These are phyloP conservation scores for Theretra japonica DNA, from an alignment of 2,888 invertebrate species.

Conservation along the genomic window DNA sequence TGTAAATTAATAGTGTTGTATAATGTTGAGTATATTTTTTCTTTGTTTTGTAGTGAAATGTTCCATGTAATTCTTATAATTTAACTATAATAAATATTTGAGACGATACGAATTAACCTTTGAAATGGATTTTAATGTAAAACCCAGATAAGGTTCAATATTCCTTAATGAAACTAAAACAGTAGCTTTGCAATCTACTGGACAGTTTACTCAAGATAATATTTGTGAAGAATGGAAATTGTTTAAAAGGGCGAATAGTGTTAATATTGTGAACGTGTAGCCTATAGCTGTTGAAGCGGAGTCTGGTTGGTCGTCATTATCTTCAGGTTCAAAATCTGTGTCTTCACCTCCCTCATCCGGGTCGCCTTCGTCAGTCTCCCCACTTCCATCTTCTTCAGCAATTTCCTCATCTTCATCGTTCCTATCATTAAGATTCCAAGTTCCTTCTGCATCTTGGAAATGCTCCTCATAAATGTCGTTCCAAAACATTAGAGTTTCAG, in stretches of 20 bases:
- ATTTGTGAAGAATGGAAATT: constrained; percentile 58
- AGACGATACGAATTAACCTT: constrained; percentile 31
- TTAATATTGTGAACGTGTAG: constrained; percentile 65
- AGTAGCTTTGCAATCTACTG: constrained; percentile 47
- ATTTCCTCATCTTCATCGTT: constrained; percentile 49
- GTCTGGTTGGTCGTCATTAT: constrained; percentile 40
- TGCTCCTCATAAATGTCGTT: constrained; percentile 60
- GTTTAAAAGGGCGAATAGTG: constrained; percentile 58
- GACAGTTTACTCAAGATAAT: constrained; percentile 51
- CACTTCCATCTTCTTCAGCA: constrained; percentile 36
- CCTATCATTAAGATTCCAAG: constrained; percentile 55
- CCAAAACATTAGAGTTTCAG: constrained; percentile 62
- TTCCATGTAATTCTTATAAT: not conserved
- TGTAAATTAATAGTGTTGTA: not conserved
- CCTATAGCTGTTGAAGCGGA: constrained; percentile 65
- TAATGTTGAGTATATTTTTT: not conserved
- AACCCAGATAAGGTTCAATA: constrained; percentile 42
- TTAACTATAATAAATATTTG: constrained; percentile 7
- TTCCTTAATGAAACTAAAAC: constrained; percentile 37
- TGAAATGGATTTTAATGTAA: constrained; percentile 45
- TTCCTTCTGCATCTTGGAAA: constrained; percentile 67
- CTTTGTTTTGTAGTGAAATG: not conserved
- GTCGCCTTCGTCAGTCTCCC: constrained; percentile 34
- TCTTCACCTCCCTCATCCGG: constrained; percentile 38
- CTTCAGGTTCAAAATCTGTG: constrained; percentile 38